Conservation (phyloP, 2,113 vertebrate genomes). For the Menura novaehollandiae region DNA sequence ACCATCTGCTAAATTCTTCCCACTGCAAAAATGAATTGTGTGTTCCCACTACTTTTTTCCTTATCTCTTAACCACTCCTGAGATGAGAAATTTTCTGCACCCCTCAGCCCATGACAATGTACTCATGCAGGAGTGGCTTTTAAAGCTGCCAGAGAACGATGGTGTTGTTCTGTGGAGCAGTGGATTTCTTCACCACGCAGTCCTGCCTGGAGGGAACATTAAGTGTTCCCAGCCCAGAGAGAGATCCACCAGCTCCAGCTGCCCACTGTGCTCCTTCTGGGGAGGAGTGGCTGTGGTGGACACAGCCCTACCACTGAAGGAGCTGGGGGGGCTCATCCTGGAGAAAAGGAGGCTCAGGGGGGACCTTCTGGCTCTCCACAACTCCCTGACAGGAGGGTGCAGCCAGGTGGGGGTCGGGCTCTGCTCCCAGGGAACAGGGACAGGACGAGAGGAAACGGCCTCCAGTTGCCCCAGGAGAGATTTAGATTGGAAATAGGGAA, state of each 20-base stretch:
- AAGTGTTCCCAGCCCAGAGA: too few species aligned
- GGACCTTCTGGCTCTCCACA: background rate
- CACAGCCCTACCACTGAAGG: background rate
- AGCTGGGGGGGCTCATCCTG: background rate
- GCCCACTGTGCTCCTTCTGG: background rate
- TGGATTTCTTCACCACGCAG: accelerated
- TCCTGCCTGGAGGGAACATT: background rate
- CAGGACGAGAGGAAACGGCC: background rate
- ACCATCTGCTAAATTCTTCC: background rate
- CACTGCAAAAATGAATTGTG: background rate
- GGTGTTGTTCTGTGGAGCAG: too few species aligned
- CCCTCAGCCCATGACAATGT: accelerated
- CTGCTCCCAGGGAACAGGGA: background rate
- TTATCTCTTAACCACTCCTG: background rate
- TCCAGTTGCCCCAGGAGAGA: accelerated
- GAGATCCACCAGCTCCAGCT: too few species aligned
- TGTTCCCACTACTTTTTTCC: background rate
- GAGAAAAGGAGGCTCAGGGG: background rate
- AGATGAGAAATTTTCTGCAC: background rate
- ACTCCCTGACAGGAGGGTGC: background rate
- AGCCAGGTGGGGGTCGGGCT: background rate
- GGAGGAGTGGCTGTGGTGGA: background rate
- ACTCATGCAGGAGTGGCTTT: background rate
- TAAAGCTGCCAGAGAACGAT: background rate
- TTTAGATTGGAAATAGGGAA: too few species aligned